Evolutionary conservation across 2,888 invertebrate species (phyloP).

Genomic region (Eretmocerus hayati): DNA sequence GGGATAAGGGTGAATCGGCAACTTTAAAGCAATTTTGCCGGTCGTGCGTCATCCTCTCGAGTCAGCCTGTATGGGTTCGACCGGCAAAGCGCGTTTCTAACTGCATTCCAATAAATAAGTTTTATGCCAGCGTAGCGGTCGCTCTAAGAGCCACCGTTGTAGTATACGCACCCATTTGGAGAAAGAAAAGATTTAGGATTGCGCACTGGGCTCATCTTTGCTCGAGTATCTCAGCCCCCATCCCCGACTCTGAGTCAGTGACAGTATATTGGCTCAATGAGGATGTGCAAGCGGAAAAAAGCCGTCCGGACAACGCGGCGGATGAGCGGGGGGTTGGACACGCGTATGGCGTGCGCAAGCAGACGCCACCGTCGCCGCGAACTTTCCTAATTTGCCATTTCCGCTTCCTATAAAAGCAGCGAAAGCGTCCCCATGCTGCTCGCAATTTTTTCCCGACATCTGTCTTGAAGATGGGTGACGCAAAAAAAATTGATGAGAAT

Average conservation of each 20-base stretch:
- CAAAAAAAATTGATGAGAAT: too few species aligned
- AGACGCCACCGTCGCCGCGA: too few species aligned
- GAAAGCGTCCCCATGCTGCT: background rate
- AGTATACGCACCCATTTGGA: too few species aligned
- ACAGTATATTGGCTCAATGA: too few species aligned
- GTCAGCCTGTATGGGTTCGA: background rate
- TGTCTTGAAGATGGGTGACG: constrained; percentile 1
- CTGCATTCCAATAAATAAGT: constrained; percentile 28
- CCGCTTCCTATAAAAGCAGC: too few species aligned
- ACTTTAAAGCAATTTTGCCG: background rate
- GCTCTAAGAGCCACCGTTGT: too few species aligned
- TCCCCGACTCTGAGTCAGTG: background rate
- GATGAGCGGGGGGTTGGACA: too few species aligned
- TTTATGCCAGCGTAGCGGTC: constrained; percentile 25
- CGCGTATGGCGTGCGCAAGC: background rate
- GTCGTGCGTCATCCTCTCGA: constrained; percentile 6
- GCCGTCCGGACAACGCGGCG: too few species aligned
- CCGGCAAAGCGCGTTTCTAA: constrained; percentile 2
- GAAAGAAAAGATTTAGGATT: constrained; percentile 13
- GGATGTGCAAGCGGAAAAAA: background rate
- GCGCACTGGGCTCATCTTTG: constrained; percentile 3
- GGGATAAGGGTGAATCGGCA: background rate
- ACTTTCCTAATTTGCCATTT: constrained; percentile 21
- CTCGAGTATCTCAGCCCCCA: background rate
- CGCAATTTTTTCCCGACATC: constrained; percentile 11